phyloP scores from a whole-genome alignment of 2,797 vertebrate species.

The Gouania willdenowi region DNA sequence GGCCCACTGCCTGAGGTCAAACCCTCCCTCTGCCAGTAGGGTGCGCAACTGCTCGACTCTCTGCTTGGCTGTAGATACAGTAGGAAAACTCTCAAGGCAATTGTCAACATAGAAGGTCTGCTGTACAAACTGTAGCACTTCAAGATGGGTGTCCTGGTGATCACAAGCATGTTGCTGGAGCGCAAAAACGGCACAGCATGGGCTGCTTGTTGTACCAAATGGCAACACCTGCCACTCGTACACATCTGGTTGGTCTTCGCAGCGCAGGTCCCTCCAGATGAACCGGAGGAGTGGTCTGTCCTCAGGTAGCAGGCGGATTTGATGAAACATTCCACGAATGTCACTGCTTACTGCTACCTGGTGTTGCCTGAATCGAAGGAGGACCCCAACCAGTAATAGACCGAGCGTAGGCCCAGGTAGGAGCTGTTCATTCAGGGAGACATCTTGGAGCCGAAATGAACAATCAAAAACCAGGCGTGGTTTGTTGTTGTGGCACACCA shows the following conservation, averaged over 20 bases:
- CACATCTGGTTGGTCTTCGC: no score
- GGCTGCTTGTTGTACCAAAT: neutral
- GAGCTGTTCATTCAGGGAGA: constrained; percentile 3
- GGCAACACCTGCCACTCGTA: neutral
- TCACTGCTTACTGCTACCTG: constrained; percentile 4
- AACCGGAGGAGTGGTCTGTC: constrained; percentile 5
- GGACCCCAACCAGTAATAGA: no score
- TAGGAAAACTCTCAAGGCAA: neutral
- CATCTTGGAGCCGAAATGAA: neutral
- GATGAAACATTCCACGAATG: constrained; percentile 10
- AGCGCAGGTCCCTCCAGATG: constrained; percentile 7
- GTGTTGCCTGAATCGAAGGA: no score
- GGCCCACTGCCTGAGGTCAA: neutral
- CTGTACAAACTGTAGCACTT: neutral
- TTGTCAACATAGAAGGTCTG: neutral
- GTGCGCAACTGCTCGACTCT: neutral
- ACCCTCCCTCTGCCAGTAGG: neutral
- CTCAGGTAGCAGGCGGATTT: constrained; percentile 2
- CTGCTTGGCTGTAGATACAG: neutral
- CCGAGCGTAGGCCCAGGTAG: no score
- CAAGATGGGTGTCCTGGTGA: neutral
- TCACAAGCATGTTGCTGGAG: neutral
- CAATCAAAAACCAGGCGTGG: constrained; percentile 6
- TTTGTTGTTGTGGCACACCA: constrained; percentile 19
- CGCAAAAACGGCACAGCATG: neutral